Evolutionary conservation across 2,888 invertebrate genomes (phyloP), one percentile per base, ranked within the genome.

Genomic region (Endotricha flammealis): DNA sequence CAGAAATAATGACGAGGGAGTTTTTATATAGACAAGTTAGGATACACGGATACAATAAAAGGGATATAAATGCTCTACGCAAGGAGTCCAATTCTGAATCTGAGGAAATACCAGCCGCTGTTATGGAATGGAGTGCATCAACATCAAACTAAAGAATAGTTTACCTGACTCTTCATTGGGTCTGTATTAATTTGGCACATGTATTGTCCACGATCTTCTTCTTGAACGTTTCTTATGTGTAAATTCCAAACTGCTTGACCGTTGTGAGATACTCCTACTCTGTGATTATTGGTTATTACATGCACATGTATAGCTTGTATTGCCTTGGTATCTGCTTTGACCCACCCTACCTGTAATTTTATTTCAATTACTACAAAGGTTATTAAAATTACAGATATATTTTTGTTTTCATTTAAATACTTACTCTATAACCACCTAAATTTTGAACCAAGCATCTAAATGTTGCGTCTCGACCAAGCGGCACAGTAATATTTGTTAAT

Each of bases 151-250:
- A 54, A 30, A n/a, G 24, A 29, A 36, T 32, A 22, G 34, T 61
- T 46, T 79, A 96, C 94, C 91, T 96, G 96, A 75, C 94, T 95
- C 79, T 94, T 94, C 96, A 96, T 96, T 0, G 96, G 97, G 79
- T 95, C 95, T 11, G 96, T 96, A 86, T 97, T 97, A 63, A 97
- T 92, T 85, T 97, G 96, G 78, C 96, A 97, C 95, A 96, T 96
- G 82, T 96, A 97, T 54, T 92, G 91, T 16, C 97, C 97, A 31
- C 92, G 90, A 76, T 97, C 97, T 64, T 95, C 95, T 66, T 94
- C 94, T 60, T 94, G 93, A 1, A 94, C 93, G 55, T 92, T 92
- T 62, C 91, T 93, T 66, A 97, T 95, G 76, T 95, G 95, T 44
- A 97, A 88, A 81, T 95, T 95, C 97, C 97, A 97, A 59, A 93